phyloP scores from a whole-genome alignment of 2,113 vertebrate genomes.

The Oreochromis aureus region DNA sequence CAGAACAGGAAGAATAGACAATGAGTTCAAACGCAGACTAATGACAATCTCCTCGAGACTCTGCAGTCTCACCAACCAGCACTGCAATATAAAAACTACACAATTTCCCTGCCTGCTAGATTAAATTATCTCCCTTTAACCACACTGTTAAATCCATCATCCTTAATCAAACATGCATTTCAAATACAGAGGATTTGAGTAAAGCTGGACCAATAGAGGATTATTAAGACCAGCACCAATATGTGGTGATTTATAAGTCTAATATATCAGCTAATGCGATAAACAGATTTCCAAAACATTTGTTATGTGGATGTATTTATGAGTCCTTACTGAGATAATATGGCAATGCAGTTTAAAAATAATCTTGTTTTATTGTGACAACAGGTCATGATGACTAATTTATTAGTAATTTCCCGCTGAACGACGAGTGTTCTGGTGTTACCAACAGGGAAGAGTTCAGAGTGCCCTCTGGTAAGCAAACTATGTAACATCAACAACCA shows the following conservation, averaged over 20 bases:
- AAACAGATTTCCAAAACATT: neutral
- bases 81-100: neutral
- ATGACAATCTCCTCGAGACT: neutral
- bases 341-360: neutral
- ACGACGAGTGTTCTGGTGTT: neutral
- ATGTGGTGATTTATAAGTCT: neutral
- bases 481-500: neutral
- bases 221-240: neutral
- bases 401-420: neutral
- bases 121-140: neutral
- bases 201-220: neutral
- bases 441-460: neutral
- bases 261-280: rapidly evolving
- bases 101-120: neutral
- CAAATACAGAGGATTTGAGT: neutral
- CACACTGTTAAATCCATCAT: neutral
- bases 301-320: neutral
- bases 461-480: neutral
- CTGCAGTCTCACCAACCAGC: neutral
- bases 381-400: neutral
- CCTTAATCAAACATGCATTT: neutral
- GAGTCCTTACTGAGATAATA: neutral
- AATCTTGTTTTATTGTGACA: neutral
- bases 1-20: neutral
- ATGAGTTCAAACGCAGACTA: neutral